Conservation (phyloP, 2,113 vertebrate genomes). For the Hoplias malabaricus region DNA sequence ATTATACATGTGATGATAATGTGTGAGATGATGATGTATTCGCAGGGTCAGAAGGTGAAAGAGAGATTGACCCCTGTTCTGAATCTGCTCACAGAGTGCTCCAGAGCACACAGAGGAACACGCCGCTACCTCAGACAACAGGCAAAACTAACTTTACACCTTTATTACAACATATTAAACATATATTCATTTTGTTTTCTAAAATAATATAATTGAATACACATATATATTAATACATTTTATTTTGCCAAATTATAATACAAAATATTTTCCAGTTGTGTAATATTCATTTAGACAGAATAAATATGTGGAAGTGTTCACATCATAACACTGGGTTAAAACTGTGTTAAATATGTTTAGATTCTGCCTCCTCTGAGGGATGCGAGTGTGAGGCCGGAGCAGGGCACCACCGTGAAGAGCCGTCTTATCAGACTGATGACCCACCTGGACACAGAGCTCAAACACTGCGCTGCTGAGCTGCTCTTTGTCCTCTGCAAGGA, state of each 20-base stretch:
- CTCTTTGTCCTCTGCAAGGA: constrained; percentile 84
- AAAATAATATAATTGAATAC: too few species aligned
- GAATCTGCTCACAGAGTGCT: constrained; percentile 79
- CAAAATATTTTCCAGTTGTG: too few species aligned
- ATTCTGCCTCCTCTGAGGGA: constrained; percentile 75
- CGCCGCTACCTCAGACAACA: constrained; percentile 73
- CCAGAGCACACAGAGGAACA: constrained; percentile 75
- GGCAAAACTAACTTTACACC: constrained; percentile 11
- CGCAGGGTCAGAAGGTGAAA: constrained; percentile 73
- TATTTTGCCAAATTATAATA: too few species aligned
- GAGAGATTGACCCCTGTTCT: constrained; percentile 78
- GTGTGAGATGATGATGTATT: neutral
- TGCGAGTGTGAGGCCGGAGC: constrained; percentile 67
- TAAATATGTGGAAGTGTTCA: too few species aligned
- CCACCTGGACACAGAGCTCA: constrained; percentile 78
- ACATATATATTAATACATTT: too few species aligned
- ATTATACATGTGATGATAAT: too few species aligned
- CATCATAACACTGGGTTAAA: constrained; percentile 12
- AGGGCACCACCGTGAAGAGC: constrained; percentile 70
- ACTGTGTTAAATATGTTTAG: constrained; percentile 46
- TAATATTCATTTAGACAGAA: too few species aligned
- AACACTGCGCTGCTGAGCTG: constrained; percentile 79
- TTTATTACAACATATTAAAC: neutral
- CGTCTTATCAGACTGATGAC: constrained; percentile 80
- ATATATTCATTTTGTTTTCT: too few species aligned